A percentile compares a stretch with the other conserved stretches of the same genome.
phyloP scores from a whole-genome alignment of 1,140 invertebrate genomes.

The Aphis gossypii region DNA sequence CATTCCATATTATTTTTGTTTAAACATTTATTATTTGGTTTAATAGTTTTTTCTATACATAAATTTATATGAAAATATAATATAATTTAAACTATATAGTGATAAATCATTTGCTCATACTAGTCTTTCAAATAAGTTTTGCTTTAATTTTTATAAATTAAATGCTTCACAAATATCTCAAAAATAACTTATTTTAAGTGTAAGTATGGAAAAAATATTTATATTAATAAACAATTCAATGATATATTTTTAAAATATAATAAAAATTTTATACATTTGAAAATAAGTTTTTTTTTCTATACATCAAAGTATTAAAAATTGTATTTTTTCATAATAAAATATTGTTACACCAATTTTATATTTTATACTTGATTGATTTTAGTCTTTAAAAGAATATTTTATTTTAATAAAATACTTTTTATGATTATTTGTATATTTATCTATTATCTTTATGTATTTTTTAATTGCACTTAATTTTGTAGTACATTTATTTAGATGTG shows the following conservation, averaged over 20 bases:
- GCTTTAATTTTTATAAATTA: neutral
- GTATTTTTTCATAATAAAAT: neutral
- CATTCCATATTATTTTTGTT: neutral
- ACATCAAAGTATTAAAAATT: neutral
- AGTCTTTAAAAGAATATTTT: neutral
- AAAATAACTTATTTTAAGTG: neutral
- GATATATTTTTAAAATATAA: neutral
- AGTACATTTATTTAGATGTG: too few species aligned
- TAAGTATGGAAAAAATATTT: neutral
- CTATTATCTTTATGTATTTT: neutral
- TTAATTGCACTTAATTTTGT: too few species aligned
- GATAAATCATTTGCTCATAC: neutral
- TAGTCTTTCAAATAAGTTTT: neutral
- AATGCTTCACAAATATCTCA: neutral
- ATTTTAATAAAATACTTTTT: neutral
- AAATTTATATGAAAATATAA: neutral
- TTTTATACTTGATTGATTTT: conserved; percentile 22
- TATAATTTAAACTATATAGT: neutral
- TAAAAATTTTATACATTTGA: neutral
- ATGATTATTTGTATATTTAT: neutral
- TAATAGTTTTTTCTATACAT: neutral
- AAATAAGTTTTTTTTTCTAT: neutral
- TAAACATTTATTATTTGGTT: neutral
- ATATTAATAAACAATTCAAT: neutral
- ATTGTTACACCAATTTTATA: neutral